Percentiles rank a stretch among this genome's conserved stretches.
Conservation (phyloP, 1,140 invertebrate genomes). For the Periplaneta americana region DNA sequence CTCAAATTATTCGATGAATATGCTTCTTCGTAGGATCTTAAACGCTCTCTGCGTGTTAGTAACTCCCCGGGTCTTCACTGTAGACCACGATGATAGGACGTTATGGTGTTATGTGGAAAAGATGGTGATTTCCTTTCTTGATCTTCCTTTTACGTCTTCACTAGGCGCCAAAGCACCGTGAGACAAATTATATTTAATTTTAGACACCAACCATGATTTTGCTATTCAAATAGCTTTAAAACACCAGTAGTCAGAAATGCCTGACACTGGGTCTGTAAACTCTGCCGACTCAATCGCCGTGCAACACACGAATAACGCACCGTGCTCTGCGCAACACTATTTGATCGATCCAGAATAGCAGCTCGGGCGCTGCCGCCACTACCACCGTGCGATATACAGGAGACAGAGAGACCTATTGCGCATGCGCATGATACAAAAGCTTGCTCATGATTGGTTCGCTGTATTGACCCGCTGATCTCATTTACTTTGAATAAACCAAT, state of each 20-base stretch:
- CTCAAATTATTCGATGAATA: neutral
- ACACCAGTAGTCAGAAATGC: neutral
- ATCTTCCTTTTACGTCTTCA: neutral
- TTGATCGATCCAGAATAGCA: neutral
- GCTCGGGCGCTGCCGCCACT: neutral
- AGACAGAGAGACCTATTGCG: neutral
- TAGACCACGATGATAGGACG: neutral
- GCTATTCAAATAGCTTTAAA: neutral
- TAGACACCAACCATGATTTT: neutral
- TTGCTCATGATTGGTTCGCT: neutral
- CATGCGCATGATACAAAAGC: neutral
- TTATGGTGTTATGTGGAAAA: neutral
- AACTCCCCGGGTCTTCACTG: neutral
- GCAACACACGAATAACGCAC: neutral
- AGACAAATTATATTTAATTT: neutral
- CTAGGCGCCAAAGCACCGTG: neutral
- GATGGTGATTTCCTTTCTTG: neutral
- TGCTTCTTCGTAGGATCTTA: neutral
- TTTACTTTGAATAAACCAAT: neutral
- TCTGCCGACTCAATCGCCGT: neutral
- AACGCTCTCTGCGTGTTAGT: neutral
- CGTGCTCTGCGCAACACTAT: neutral
- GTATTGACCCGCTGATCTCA: neutral
- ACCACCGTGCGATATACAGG: neutral
- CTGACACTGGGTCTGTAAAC: neutral